Conservation (phyloP, 37 sponge, comb jelly and placozoan species). For the Tethya wilhelma region DNA sequence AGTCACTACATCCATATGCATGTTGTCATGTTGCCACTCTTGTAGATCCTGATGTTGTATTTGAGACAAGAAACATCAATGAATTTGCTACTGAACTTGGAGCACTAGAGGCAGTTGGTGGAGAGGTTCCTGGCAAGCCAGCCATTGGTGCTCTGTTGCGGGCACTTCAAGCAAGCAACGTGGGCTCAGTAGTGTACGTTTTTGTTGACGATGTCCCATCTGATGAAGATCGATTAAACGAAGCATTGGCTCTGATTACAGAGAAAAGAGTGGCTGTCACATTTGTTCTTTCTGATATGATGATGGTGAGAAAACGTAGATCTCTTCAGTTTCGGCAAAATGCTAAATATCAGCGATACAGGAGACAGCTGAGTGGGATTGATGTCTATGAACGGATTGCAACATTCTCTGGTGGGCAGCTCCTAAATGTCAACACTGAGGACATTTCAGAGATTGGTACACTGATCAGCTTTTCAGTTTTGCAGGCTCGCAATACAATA, state of each 20-base stretch:
- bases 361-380: too few relatives aligned
- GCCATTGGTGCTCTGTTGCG: conserved; percentile 60
- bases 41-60: conserved; percentile 32
- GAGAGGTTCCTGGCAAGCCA: conserved; percentile 58
- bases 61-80: conserved; percentile 15
- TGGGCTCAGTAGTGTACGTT: conserved; percentile 54
- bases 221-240: conserved; percentile 14
- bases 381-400: too few relatives aligned
- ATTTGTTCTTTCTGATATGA: too few relatives aligned
- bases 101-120: conserved; percentile 22
- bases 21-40: not conserved
- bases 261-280: conserved; percentile 8
- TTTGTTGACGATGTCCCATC: conserved; percentile 54
- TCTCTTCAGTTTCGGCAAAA: too few relatives aligned
- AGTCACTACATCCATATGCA: too few relatives aligned
- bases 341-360: too few relatives aligned
- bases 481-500: too few relatives aligned
- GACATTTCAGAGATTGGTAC: too few relatives aligned
- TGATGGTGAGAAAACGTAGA: too few relatives aligned
- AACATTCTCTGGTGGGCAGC: too few relatives aligned
- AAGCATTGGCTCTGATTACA: conserved; percentile 7
- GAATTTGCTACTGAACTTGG: conserved; percentile 20
- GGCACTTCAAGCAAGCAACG: conserved; percentile 49
- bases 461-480: too few relatives aligned
- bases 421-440: too few relatives aligned